phyloP scores from a whole-genome alignment of 2,888 invertebrate species.

The Ganaspis brasiliensis region DNA sequence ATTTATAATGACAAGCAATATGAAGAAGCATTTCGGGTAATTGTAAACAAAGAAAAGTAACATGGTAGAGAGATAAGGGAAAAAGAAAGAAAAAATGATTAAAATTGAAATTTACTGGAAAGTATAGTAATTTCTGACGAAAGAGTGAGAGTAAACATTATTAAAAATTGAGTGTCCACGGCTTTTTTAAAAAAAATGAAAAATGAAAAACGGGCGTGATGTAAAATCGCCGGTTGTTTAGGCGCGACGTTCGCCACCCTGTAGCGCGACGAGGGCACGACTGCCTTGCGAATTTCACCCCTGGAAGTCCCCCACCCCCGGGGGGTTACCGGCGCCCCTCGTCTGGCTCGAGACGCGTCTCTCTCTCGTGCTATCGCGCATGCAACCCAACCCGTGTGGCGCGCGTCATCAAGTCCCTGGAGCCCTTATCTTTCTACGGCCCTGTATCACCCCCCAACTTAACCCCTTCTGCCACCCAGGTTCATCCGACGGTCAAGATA shows the following conservation, averaged over 20 bases:
- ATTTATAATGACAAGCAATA: too few relatives aligned
- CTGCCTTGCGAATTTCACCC: constrained; percentile 68
- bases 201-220: constrained; percentile 2
- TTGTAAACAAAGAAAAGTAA: too few relatives aligned
- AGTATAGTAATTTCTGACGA: too few relatives aligned
- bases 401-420: constrained; percentile 37
- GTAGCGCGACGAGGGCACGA: constrained; percentile 75
- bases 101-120: too few relatives aligned
- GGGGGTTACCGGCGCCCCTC: constrained; percentile 58
- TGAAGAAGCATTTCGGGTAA: too few relatives aligned
- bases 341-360: constrained; percentile 23
- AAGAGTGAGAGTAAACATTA: too few relatives aligned
- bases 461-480: neutral
- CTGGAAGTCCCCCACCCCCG: constrained; percentile 45
- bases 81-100: too few relatives aligned
- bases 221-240: neutral
- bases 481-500: constrained; percentile 26
- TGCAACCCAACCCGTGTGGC: constrained; percentile 40
- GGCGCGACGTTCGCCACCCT: constrained; percentile 65
- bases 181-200: neutral
- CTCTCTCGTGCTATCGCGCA: constrained; percentile 34
- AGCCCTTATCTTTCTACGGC: constrained; percentile 29
- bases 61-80: too few relatives aligned
- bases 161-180: too few relatives aligned
- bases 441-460: neutral